Conservation (phyloP, 2,888 invertebrate species). For the Melitaea athalia region DNA sequence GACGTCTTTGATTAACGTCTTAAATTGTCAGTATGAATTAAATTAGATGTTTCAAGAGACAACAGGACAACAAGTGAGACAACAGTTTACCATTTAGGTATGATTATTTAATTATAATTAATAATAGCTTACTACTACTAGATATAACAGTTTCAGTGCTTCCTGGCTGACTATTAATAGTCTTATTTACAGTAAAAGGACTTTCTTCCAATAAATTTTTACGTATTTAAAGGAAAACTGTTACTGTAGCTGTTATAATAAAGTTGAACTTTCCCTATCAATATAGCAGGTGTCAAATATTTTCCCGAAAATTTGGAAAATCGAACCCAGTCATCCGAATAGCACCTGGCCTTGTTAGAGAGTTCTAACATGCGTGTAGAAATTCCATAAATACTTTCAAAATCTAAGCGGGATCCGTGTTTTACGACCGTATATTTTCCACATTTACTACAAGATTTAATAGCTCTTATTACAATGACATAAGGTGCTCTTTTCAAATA, state of each 20-base stretch:
- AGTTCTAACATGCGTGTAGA: neutral
- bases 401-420: neutral
- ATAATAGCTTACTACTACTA: too few relatives aligned
- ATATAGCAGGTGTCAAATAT: neutral
- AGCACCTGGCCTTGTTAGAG: neutral
- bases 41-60: too few relatives aligned
- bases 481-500: slow-evolving; percentile 20
- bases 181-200: too few relatives aligned
- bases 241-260: too few relatives aligned
- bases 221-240: too few relatives aligned
- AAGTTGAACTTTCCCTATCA: neutral
- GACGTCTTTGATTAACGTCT: neutral
- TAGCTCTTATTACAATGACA: neutral
- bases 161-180: too few relatives aligned
- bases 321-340: neutral
- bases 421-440: neutral
- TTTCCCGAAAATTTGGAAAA: neutral
- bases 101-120: too few relatives aligned
- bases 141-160: too few relatives aligned
- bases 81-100: too few relatives aligned
- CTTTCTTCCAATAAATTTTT: too few relatives aligned
- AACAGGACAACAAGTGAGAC: too few relatives aligned
- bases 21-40: neutral
- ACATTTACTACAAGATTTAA: neutral
- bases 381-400: neutral